Evolutionary conservation across 2,113 vertebrate species (phyloP).

Genomic region (Spilogale gracilis): DNA sequence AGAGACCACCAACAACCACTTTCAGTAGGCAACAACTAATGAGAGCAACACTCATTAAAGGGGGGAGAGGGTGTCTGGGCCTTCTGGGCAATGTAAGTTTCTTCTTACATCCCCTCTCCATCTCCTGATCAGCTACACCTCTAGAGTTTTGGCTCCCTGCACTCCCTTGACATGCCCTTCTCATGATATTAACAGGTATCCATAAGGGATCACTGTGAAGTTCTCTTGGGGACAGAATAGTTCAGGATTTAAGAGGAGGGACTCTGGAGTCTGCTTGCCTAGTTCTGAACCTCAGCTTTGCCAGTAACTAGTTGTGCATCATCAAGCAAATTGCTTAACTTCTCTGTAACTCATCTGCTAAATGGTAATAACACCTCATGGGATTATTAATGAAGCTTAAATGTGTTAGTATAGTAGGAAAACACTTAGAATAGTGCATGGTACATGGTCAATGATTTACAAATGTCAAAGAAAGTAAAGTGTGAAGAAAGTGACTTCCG

Average conservation of each 20-base stretch:
- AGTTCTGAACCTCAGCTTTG: background rate
- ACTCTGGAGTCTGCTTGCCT: background rate
- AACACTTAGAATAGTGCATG: background rate
- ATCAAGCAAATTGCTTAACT: background rate
- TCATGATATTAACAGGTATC: background rate
- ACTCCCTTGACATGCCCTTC: background rate
- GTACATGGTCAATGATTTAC: background rate
- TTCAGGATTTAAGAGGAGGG: background rate
- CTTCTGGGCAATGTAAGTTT: background rate
- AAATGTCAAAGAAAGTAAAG: background rate
- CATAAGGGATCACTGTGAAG: conserved; percentile 1
- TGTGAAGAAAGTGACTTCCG: background rate
- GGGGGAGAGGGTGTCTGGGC: background rate
- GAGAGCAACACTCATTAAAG: background rate
- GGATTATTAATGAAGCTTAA: background rate
- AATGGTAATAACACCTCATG: background rate
- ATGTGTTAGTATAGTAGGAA: conserved; percentile 20
- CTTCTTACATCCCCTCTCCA: background rate
- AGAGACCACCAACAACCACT: background rate
- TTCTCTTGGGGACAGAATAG: background rate
- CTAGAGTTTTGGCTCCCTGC: background rate
- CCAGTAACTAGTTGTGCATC: background rate
- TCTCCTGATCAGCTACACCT: background rate
- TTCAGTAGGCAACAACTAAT: background rate
- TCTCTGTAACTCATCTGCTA: conserved; percentile 43